Percentiles rank a stretch among this genome's conserved stretches.
Evolutionary conservation across 2,797 vertebrate genomes (phyloP).

Genomic region (Odontamblyopus rebecca): DNA sequence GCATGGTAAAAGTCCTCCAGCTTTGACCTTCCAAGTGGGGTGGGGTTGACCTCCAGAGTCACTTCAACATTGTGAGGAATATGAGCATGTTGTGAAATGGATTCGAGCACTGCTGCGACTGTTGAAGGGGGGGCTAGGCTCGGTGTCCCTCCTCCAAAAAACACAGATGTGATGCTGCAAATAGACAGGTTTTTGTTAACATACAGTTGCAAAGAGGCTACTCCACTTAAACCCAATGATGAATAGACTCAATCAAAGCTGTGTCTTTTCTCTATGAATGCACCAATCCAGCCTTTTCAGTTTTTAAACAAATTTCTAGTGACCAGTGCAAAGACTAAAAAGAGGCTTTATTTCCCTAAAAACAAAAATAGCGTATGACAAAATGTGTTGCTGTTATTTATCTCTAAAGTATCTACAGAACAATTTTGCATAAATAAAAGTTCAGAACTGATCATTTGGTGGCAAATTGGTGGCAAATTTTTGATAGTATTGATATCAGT

Average conservation of each 20-base stretch:
- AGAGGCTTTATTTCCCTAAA: too few relatives aligned
- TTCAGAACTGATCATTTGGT: too few relatives aligned
- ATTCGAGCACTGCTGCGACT: constrained; percentile 80
- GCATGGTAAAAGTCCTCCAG: constrained; percentile 77
- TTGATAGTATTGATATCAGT: too few relatives aligned
- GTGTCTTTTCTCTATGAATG: background rate
- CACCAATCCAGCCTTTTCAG: too few relatives aligned
- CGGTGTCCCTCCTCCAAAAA: constrained; percentile 94
- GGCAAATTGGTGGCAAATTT: too few relatives aligned
- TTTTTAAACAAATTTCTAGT: too few relatives aligned
- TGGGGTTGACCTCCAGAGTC: constrained; percentile 90
- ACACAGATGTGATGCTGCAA: constrained; percentile 86
- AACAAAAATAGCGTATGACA: too few relatives aligned
- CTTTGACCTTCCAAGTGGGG: constrained; percentile 65
- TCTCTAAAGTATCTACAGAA: too few relatives aligned
- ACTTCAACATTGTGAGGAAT: constrained; percentile 80
- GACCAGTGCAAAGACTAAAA: too few relatives aligned
- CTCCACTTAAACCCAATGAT: background rate
- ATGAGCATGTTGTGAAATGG: constrained; percentile 56
- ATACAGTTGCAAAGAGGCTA: background rate
- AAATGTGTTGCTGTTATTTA: too few relatives aligned
- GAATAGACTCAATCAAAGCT: background rate
- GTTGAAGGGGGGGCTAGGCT: constrained; percentile 86
- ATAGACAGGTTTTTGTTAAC: background rate
- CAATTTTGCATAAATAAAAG: too few relatives aligned